Evolutionary conservation across 2,113 vertebrate genomes (phyloP), one percentile per base, ranked within the genome.

Genomic region (Phylloscopus whistleri): DNA sequence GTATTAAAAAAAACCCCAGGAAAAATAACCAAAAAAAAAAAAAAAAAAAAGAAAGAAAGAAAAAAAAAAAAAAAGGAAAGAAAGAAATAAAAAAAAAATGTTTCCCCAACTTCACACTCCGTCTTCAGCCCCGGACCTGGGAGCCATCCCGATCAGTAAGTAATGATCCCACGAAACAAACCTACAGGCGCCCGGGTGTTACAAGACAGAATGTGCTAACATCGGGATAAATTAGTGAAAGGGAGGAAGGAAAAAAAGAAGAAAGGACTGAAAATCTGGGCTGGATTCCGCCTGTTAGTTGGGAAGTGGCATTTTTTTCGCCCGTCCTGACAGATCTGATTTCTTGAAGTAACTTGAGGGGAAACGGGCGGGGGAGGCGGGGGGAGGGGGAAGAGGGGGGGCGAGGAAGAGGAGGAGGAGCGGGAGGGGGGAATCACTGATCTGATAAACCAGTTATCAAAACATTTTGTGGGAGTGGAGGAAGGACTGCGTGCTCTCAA

Each of bases 181-280:
- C 97, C 98, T 98, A 98, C 98, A 98, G 98, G 98, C 98, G 97
- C 96, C 98, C 97, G 97, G 97, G 97, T 97, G 98, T 98, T 98
- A 98, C 98, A 97, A 98, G 98, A 98, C 98, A 98, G 98, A 98
- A 98, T 98, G 98, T 98, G 98, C 98, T 98, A 98, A 98, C 98
- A 98, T 98, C 97, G 97, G 97, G 98, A 98, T 98, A 98, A 98
- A 98, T 98, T 98, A 98, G 98, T 97, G 98, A 98, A 98, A 98
- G 97, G 97, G 95, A 97, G 97, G 97, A 97, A 97, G 97, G 96
- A 95, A 95, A 95, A 96, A 96, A 97, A 95, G 93, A 97, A 97
- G 98, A 98, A 98, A 98, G 97, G 98, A 98, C 97, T 98, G 98
- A 98, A 98, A 98, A 98, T 98, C 98, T 98, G 98, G 98, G 98